phyloP scores from a whole-genome alignment of 2,797 vertebrate species.

The Myotis pilosus region DNA sequence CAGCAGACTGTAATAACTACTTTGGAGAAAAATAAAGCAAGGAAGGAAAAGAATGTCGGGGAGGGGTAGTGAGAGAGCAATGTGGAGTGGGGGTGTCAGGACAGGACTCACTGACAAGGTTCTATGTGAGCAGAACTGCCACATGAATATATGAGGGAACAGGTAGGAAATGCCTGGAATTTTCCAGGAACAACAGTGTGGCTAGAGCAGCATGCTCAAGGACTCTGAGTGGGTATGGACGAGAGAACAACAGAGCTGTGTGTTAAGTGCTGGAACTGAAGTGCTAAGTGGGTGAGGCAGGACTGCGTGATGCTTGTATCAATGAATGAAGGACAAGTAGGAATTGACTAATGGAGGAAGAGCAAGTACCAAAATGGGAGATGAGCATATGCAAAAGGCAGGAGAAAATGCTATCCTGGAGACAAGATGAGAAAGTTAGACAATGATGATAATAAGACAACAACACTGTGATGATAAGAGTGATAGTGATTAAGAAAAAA shows the following conservation, averaged over 20 bases:
- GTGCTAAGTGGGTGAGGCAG: background rate
- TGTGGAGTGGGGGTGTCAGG: background rate
- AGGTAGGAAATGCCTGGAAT: background rate
- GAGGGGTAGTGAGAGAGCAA: background rate
- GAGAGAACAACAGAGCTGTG: background rate
- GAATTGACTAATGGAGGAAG: background rate
- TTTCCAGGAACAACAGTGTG: background rate
- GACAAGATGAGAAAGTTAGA: background rate
- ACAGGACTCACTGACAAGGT: background rate
- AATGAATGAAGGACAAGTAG: background rate
- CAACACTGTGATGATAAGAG: background rate
- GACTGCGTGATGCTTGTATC: background rate
- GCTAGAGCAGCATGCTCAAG: background rate
- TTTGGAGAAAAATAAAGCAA: background rate
- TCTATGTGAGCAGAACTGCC: background rate
- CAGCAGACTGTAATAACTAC: background rate
- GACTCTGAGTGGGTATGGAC: background rate
- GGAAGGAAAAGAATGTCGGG: background rate
- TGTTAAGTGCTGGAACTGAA: background rate
- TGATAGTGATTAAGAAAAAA: background rate
- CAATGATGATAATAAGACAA: background rate
- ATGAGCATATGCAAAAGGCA: background rate
- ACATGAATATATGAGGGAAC: background rate
- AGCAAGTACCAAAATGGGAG: background rate
- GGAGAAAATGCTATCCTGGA: background rate